phyloP scores from a whole-genome alignment of 1,140 invertebrate species.

The Centruroides sculpturatus region DNA sequence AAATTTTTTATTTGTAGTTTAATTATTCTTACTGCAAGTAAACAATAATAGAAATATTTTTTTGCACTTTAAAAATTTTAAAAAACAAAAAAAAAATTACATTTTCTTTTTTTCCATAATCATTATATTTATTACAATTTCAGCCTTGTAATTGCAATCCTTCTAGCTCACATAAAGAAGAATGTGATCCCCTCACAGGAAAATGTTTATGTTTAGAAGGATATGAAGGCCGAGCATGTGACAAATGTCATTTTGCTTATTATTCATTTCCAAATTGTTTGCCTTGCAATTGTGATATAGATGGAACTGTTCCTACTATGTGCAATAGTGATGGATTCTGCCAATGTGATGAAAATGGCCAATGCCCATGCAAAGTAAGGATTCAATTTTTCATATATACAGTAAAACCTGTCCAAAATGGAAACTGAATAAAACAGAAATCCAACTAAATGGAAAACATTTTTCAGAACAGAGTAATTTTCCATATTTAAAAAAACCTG shows the following conservation, averaged over 20 bases:
- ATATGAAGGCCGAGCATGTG: conserved; percentile 62
- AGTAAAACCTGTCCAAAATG: too few species aligned
- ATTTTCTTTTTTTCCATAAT: too few species aligned
- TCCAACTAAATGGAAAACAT: too few species aligned
- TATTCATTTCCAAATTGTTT: conserved; percentile 80
- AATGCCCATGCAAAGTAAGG: conserved; percentile 69
- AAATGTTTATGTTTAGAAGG: conserved; percentile 66
- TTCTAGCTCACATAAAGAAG: conserved; percentile 45
- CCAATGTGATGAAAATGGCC: conserved; percentile 55
- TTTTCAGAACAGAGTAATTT: too few species aligned
- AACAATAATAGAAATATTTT: too few species aligned
- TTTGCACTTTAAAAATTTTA: too few species aligned
- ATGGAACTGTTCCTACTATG: conserved; percentile 45
- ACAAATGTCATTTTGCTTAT: conserved; percentile 60
- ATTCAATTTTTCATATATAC: too few species aligned
- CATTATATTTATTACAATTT: neutral
- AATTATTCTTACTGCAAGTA: too few species aligned
- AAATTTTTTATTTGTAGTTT: too few species aligned
- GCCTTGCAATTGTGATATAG: conserved; percentile 56
- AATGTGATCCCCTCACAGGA: conserved; percentile 60
- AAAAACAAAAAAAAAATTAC: too few species aligned
- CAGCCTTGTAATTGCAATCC: conserved; percentile 58
- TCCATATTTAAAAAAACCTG: too few species aligned
- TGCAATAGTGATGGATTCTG: conserved; percentile 36
- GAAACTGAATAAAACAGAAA: too few species aligned